Conservation (phyloP, 1,140 invertebrate species). For the Zaprionus vittiger region DNA sequence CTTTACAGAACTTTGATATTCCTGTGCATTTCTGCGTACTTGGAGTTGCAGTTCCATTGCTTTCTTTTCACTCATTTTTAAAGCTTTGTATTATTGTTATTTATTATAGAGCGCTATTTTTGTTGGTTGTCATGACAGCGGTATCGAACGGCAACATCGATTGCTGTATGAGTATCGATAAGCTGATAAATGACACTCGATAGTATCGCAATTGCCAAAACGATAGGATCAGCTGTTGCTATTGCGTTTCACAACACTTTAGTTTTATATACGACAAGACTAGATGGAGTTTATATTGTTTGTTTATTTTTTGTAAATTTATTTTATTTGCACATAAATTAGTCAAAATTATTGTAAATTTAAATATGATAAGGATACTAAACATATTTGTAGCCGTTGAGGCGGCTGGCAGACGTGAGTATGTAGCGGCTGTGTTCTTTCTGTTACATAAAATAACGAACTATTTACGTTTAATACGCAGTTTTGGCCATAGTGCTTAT, state of each 20-base stretch:
- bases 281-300: slow-evolving; percentile 19
- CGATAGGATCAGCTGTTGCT: not conserved
- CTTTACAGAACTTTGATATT: slow-evolving; percentile 89
- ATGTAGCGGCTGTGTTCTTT: slow-evolving; percentile 50
- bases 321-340: not conserved
- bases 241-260: slow-evolving; percentile 16
- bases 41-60: slow-evolving; percentile 88
- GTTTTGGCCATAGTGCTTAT: slow-evolving; percentile 39
- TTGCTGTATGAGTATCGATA: slow-evolving; percentile 6
- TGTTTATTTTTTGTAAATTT: slow-evolving; percentile 19
- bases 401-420: slow-evolving; percentile 33
- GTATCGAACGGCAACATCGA: slow-evolving; percentile 8
- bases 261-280: slow-evolving; percentile 1
- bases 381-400: slow-evolving; percentile 8
- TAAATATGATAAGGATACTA: slow-evolving; percentile 45
- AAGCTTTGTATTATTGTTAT: slow-evolving; percentile 41
- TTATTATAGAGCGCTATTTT: slow-evolving; percentile 34
- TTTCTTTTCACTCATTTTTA: slow-evolving; percentile 81
- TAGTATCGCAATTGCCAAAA: slow-evolving; percentile 6
- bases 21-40: slow-evolving; percentile 89
- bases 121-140: slow-evolving; percentile 49
- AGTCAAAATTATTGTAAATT: not conserved
- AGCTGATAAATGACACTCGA: not conserved
- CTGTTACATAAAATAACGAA: slow-evolving; percentile 64
- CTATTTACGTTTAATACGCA: slow-evolving; percentile 29